Evolutionary conservation across 2,888 invertebrate genomes (phyloP), one percentile per base, ranked within the genome.

Genomic region (Drosophila lutescens): DNA sequence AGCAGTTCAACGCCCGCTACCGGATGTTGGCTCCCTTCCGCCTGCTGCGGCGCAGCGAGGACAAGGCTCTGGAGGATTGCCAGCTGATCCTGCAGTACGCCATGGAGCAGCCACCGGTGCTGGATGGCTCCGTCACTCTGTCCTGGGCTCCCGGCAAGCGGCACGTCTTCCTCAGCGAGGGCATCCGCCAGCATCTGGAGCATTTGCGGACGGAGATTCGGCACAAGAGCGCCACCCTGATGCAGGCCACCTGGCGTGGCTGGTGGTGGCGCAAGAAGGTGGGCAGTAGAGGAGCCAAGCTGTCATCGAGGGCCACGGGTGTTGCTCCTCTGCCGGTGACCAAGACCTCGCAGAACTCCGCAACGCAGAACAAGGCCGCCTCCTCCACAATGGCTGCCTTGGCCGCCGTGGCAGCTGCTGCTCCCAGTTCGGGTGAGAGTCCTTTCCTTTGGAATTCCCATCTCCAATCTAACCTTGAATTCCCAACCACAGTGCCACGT

Each of bases 131-230:
- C 0, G 94, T 95, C 3, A 94, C 95, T 4, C 94, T 95, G 49
- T 95, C 96, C 89, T 98, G 98, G 97, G 97, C 97, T 30, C 94
- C 97, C 50, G 98, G 98, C 74, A 97, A 97, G 91, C 94, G 98
- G 4, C 98, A 98, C 92, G 97, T 98, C 49, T 98, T 98, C 92
- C 94, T 98, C 70, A 98, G 98, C 93, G 98, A 98, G 93, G 97
- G 97, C 32, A 97, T 98, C 89, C 94, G 98, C 7, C 98, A 98
- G 93, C 97, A 97, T 86, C 92, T 98, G 80, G 98, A 98, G 91
- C 95, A 95, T 67, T 93, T 97, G 88, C 93, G 98, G 7, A 94
- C 95, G 30, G 95, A 96, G 72, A 96, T 95, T 4, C 94, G 97
- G 1, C 94, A 95, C 80, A 94, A 95, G 78, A 97, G 97, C 13